Percentiles rank a stretch among this genome's conserved stretches.
phyloP scores from a whole-genome alignment of 2,888 invertebrate genomes.

The Ophion ventricosus region DNA sequence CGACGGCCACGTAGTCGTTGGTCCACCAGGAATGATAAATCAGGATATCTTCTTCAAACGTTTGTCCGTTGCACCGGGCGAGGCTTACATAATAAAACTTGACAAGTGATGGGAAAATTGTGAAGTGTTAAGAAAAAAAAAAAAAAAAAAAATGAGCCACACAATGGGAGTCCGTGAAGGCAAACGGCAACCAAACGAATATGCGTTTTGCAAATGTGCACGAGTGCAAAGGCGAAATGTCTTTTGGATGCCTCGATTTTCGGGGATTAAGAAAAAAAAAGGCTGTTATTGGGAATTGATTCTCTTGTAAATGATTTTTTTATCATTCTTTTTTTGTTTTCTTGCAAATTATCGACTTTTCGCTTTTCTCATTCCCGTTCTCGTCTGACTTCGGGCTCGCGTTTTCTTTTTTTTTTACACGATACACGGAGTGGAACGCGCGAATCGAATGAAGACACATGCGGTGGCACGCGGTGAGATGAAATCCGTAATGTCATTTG shows the following conservation, averaged over 20 bases:
- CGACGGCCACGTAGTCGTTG: constrained; percentile 87
- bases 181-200: constrained; percentile 12
- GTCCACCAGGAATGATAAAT: constrained; percentile 83
- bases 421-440: too few species aligned
- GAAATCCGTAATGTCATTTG: too few species aligned
- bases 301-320: constrained; percentile 17
- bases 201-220: constrained; percentile 13
- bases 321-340: neutral
- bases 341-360: neutral
- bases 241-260: constrained; percentile 13
- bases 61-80: constrained; percentile 85
- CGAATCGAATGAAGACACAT: neutral
- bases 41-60: constrained; percentile 85
- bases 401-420: too few species aligned
- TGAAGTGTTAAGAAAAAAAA: constrained; percentile 8
- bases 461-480: neutral
- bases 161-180: neutral
- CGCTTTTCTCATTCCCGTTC: neutral
- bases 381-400: neutral
- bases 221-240: neutral
- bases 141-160: constrained; percentile 12
- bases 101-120: constrained; percentile 84
- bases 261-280: neutral
- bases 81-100: constrained; percentile 87
- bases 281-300: constrained; percentile 54